Percentiles rank a stretch among this genome's conserved stretches.
Evolutionary conservation across 2,797 vertebrate species (phyloP).

Genomic region (Eulemur coronatus): DNA sequence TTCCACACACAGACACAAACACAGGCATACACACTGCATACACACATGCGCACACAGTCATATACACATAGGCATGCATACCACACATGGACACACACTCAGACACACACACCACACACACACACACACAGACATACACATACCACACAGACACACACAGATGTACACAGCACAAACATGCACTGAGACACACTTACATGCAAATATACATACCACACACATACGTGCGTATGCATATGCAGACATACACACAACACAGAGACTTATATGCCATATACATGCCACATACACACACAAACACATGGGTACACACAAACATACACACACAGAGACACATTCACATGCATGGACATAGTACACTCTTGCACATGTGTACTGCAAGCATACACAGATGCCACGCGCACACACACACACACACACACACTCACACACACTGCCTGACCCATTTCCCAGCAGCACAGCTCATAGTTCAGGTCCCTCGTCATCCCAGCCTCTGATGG

Average conservation of each 20-base stretch:
- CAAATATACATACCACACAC: too few relatives aligned
- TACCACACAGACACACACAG: too few relatives aligned
- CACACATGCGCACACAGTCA: accelerated
- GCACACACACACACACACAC: background rate
- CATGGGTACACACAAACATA: background rate
- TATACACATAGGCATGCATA: too few relatives aligned
- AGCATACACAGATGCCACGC: background rate
- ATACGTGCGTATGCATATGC: background rate
- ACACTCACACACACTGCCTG: background rate
- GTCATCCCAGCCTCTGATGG: background rate
- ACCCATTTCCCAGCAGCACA: background rate
- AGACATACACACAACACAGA: background rate
- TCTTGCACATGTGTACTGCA: background rate
- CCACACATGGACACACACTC: background rate
- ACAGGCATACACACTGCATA: background rate
- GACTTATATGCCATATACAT: background rate
- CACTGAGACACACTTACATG: too few relatives aligned
- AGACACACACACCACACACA: background rate
- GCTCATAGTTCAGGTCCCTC: too few relatives aligned
- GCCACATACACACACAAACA: background rate
- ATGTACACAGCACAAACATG: too few relatives aligned
- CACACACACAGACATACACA: background rate
- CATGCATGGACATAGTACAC: background rate
- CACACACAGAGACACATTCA: background rate
- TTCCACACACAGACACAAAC: background rate